Percentiles rank a stretch among this genome's conserved stretches.
These are phyloP conservation scores for Troides oblongomaculatus DNA, from an alignment of 2,888 invertebrate species.

Conservation along the genomic window DNA sequence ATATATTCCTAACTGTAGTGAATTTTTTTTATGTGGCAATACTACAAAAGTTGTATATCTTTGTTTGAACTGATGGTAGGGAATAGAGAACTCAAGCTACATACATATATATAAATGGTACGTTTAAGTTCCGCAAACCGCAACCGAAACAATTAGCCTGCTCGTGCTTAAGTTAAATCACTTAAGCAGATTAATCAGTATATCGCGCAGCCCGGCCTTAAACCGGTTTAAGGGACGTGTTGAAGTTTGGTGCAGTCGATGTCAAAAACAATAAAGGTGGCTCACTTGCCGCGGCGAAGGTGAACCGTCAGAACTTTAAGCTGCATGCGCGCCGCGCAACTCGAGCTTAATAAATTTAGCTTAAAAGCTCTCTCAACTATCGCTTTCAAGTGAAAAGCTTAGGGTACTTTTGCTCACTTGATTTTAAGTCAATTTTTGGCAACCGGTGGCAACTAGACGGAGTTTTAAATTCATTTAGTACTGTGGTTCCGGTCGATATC, in stretches of 20 bases:
- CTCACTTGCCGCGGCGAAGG: slow-evolving; percentile 37
- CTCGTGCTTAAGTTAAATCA: slow-evolving; percentile 2
- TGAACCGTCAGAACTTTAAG: slow-evolving; percentile 55
- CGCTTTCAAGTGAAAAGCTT: slow-evolving; percentile 66
- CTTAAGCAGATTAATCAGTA: slow-evolving; percentile 15
- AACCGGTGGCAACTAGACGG: slow-evolving; percentile 46
- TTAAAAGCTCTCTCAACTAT: slow-evolving; percentile 71
- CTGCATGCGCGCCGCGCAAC: slow-evolving; percentile 56
- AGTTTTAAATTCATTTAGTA: slow-evolving; percentile 42
- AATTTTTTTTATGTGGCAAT: no score
- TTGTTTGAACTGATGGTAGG: no score
- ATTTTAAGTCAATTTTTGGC: slow-evolving; percentile 68
- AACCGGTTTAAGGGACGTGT: slow-evolving; percentile 3
- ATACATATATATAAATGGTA: neutral
- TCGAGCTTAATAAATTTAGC: slow-evolving; percentile 75
- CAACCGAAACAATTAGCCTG: neutral
- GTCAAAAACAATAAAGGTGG: slow-evolving; percentile 30
- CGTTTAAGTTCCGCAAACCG: neutral
- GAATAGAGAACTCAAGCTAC: neutral
- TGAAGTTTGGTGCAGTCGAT: slow-evolving; percentile 11
- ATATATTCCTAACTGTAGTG: no score
- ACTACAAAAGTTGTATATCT: no score
- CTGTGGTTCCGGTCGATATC: slow-evolving; percentile 18
- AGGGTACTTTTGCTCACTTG: slow-evolving; percentile 55
- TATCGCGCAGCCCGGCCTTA: slow-evolving; percentile 9